Evolutionary conservation across 2,888 invertebrate genomes (phyloP).

Genomic region (Cataglyphis livida): DNA sequence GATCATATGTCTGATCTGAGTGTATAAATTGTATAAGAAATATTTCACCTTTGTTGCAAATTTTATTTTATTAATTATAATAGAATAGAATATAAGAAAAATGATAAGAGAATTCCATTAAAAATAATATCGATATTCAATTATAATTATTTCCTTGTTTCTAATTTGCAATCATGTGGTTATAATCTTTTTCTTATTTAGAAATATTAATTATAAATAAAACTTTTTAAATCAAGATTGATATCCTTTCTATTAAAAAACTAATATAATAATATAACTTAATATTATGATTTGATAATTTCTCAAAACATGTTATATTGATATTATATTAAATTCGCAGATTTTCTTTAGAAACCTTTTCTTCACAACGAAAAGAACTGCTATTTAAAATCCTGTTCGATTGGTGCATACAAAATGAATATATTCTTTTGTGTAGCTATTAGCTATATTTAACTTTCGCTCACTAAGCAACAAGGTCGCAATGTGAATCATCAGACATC

Average conservation of each 20-base stretch:
- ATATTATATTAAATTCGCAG: neutral
- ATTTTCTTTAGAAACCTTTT: neutral
- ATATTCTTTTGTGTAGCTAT: constrained; percentile 42
- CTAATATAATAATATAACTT: neutral
- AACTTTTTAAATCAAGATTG: neutral
- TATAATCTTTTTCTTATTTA: neutral
- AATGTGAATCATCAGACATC: constrained; percentile 30
- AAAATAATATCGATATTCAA: constrained; percentile 18
- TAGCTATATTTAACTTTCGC: constrained; percentile 49
- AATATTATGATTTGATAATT: neutral
- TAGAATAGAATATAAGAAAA: neutral
- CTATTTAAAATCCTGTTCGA: neutral
- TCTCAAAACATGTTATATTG: neutral
- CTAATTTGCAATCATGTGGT: constrained; percentile 15
- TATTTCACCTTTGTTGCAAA: neutral
- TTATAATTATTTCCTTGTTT: constrained; percentile 14
- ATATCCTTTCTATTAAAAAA: neutral
- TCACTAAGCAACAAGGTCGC: constrained; percentile 37
- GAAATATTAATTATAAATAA: neutral
- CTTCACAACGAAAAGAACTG: constrained; percentile 25
- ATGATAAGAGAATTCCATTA: neutral
- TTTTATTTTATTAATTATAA: no score
- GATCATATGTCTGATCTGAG: neutral
- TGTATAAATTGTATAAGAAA: neutral
- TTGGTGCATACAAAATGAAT: constrained; percentile 11